A percentile compares a stretch with the other conserved stretches of the same genome.
These are phyloP conservation scores for Odontocolon sp. DNA, from an alignment of 2,888 invertebrate genomes.

Conservation along the genomic window DNA sequence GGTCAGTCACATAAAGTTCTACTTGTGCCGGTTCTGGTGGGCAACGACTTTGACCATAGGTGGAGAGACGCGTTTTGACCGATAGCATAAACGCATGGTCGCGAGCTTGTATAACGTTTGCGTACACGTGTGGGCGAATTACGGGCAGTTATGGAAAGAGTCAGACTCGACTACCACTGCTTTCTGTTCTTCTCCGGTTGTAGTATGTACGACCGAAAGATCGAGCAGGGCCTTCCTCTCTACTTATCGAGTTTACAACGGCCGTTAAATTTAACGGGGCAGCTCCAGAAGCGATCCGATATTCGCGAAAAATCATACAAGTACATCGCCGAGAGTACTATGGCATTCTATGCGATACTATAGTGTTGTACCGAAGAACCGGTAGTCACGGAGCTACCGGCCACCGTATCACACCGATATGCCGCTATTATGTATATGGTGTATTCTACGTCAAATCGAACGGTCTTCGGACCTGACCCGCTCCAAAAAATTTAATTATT, in stretches of 20 bases:
- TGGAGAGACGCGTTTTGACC: constrained; percentile 17
- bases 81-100: constrained; percentile 22
- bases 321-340: constrained; percentile 13
- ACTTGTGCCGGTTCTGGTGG: constrained; percentile 28
- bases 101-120: constrained; percentile 2
- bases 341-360: neutral
- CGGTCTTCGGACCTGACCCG: no score
- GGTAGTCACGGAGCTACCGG: constrained; percentile 33
- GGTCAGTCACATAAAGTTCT: constrained; percentile 40
- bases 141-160: neutral
- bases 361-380: constrained; percentile 23
- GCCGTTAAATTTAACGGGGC: constrained; percentile 66
- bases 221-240: constrained; percentile 53
- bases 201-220: constrained; percentile 29
- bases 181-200: constrained; percentile 30
- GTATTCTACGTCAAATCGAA: neutral
- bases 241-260: constrained; percentile 66
- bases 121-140: constrained; percentile 41
- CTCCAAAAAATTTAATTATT: no score
- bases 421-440: neutral
- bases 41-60: constrained; percentile 40
- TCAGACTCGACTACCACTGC: constrained; percentile 11
- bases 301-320: constrained; percentile 47
- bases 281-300: constrained; percentile 49
- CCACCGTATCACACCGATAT: constrained; percentile 30